Conservation (phyloP, 1,140 invertebrate genomes). For the Batillaria attramentaria region DNA sequence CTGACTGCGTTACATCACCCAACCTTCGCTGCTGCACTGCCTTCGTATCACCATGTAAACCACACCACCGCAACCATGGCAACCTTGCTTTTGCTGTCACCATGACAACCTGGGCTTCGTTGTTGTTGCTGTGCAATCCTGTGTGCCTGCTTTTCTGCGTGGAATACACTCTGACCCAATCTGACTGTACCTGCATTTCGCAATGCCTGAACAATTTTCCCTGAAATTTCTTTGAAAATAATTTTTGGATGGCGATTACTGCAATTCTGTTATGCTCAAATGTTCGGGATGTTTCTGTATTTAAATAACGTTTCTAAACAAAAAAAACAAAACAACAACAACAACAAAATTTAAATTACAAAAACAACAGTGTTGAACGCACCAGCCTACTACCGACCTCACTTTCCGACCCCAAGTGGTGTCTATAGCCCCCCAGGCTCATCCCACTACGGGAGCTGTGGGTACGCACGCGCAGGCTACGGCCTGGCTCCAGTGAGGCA, state of each 20-base stretch:
- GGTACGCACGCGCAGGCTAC: conserved; percentile 17
- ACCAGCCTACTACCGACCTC: conserved; percentile 56
- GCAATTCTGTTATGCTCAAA: no score
- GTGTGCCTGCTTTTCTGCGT: not conserved
- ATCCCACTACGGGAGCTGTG: conserved; percentile 24
- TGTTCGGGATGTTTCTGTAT: no score
- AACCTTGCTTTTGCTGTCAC: not conserved
- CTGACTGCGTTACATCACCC: not conserved
- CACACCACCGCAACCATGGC: not conserved
- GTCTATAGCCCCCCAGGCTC: conserved; percentile 30
- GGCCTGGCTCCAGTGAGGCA: not conserved
- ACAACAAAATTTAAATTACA: not conserved
- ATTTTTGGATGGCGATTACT: no score
- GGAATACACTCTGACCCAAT: not conserved
- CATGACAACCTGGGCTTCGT: not conserved
- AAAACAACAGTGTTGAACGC: conserved; percentile 45
- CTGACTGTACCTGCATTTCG: not conserved
- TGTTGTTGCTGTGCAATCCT: not conserved
- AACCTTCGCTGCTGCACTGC: not conserved
- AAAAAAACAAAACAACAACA: not conserved
- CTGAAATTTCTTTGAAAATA: no score
- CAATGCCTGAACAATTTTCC: no score
- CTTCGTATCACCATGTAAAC: not conserved
- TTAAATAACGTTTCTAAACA: no score
- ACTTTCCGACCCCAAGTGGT: conserved; percentile 49